Conservation (phyloP, 2,888 invertebrate species). For the Megamerina dolium region DNA sequence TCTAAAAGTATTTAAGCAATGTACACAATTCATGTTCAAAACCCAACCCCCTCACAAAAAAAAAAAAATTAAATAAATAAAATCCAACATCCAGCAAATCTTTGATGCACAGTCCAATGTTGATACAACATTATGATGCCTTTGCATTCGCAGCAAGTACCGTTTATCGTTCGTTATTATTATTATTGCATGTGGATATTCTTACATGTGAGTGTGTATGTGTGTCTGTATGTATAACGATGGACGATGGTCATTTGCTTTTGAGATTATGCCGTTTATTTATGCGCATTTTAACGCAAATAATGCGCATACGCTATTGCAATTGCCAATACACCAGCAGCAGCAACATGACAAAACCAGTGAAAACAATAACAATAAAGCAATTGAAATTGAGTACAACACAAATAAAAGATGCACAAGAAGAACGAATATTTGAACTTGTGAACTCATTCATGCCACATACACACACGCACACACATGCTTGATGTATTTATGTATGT, state of each 20-base stretch:
- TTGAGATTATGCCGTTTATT: slow-evolving; percentile 24
- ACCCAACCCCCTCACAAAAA: background rate
- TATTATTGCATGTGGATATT: background rate
- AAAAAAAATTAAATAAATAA: background rate
- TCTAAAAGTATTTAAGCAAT: too few relatives aligned
- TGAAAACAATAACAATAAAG: slow-evolving; percentile 1
- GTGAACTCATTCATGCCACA: too few relatives aligned
- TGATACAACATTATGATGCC: background rate
- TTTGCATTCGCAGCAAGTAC: slow-evolving; percentile 22
- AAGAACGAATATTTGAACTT: slow-evolving; percentile 30
- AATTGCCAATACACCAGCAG: background rate
- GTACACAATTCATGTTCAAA: too few relatives aligned
- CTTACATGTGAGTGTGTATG: slow-evolving; percentile 2
- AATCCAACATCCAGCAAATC: background rate
- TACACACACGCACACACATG: too few relatives aligned
- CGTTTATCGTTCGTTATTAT: slow-evolving; percentile 20
- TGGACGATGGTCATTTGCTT: slow-evolving; percentile 16
- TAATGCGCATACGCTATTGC: slow-evolving; percentile 14
- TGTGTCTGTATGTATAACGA: slow-evolving; percentile 3
- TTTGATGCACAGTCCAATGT: background rate
- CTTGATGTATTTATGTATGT: too few relatives aligned
- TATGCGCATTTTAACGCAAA: slow-evolving; percentile 30
- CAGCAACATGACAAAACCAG: background rate
- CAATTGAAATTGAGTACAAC: too few relatives aligned
- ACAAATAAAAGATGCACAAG: too few relatives aligned